Conservation (phyloP, 2,113 vertebrate genomes). For the Myocastor coypus region DNA sequence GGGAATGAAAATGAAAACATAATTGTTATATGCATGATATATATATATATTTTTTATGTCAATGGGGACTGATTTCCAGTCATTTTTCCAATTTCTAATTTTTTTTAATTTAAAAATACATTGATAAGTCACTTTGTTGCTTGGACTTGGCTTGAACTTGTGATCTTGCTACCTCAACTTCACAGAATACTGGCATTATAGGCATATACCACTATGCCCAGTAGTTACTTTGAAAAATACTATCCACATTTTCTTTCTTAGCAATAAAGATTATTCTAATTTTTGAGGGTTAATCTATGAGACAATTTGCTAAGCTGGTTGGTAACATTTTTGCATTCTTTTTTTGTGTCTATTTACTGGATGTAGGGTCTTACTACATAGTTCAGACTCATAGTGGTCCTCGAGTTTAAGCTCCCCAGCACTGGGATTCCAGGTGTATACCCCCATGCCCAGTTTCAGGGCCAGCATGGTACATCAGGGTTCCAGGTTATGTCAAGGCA, state of each 20-base stretch:
- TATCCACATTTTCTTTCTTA: conserved; percentile 56
- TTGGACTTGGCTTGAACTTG: background rate
- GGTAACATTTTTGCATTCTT: background rate
- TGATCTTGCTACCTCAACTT: background rate
- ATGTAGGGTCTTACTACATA: background rate
- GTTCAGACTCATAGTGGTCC: too few species aligned
- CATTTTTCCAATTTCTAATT: background rate
- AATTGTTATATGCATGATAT: background rate
- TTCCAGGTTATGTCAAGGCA: too few species aligned
- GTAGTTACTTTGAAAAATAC: conserved; percentile 1
- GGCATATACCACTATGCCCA: background rate
- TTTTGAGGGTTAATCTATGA: background rate
- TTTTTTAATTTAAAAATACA: background rate
- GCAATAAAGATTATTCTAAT: background rate
- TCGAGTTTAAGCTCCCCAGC: too few species aligned
- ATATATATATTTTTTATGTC: background rate
- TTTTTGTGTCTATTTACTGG: too few species aligned
- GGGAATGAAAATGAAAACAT: background rate
- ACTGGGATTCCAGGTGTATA: too few species aligned
- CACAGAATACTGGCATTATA: background rate
- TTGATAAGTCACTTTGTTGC: background rate
- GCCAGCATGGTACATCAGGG: too few species aligned
- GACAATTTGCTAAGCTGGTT: conserved; percentile 19
- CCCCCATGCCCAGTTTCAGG: too few species aligned
- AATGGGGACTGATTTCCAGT: background rate